A percentile compares a stretch with the other conserved stretches of the same genome.
These are phyloP conservation scores for Epinotia ramella DNA, from an alignment of 2,888 invertebrate genomes.

Conservation along the genomic window DNA sequence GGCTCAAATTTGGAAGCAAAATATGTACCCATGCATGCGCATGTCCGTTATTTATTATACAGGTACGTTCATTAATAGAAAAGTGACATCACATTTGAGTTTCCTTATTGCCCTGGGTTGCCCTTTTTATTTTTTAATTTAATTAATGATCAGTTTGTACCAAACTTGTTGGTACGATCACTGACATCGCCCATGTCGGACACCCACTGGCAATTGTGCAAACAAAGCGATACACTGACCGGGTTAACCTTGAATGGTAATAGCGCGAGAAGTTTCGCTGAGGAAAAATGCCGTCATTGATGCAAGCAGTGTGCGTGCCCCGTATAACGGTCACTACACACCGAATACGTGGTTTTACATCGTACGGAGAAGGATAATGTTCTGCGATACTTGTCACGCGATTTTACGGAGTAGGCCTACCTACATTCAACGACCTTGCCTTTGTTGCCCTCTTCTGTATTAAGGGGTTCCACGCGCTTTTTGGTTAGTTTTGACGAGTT, in stretches of 20 bases:
- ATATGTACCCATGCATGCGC: too few relatives aligned
- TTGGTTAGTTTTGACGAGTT: too few relatives aligned
- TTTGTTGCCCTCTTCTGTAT: constrained; percentile 54
- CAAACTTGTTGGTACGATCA: constrained; percentile 23
- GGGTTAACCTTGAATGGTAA: constrained; percentile 84
- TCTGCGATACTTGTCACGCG: constrained; percentile 75
- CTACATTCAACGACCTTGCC: constrained; percentile 76
- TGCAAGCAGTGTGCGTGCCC: constrained; percentile 80
- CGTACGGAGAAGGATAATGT: constrained; percentile 83
- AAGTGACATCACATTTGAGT: not conserved
- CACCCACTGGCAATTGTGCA: constrained; percentile 67
- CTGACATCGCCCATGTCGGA: constrained; percentile 50
- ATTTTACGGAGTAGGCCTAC: constrained; percentile 61
- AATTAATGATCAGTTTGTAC: constrained; percentile 10
- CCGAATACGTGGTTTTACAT: constrained; percentile 83
- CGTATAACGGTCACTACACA: constrained; percentile 80
- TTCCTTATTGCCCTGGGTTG: not conserved
- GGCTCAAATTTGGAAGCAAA: too few relatives aligned
- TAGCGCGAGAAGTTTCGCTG: constrained; percentile 80
- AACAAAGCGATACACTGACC: constrained; percentile 81
- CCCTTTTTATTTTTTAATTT: constrained; percentile 1
- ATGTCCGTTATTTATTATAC: too few relatives aligned
- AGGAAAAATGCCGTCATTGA: constrained; percentile 84
- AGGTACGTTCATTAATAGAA: too few relatives aligned
- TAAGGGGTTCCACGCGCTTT: too few relatives aligned